These are phyloP conservation scores for Drosophila carrolli DNA, from an alignment of 1,140 invertebrate species.

Conservation along the genomic window DNA sequence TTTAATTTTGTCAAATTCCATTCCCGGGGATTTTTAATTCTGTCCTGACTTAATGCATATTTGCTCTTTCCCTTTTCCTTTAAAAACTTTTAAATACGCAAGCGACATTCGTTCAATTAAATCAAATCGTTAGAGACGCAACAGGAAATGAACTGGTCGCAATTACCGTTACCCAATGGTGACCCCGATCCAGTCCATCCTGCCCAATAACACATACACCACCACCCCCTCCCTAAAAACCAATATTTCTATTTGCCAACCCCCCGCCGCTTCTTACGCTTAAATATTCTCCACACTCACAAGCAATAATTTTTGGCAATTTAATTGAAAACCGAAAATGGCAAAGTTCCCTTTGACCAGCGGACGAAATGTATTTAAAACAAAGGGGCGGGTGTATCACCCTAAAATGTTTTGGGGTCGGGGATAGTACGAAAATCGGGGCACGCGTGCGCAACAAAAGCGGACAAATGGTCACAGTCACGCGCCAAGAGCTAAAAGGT, in stretches of 20 bases:
- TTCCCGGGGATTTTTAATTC: too few relatives aligned
- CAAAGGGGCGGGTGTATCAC: slow-evolving; percentile 6
- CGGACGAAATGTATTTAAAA: slow-evolving; percentile 22
- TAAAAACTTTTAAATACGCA: slow-evolving; percentile 19
- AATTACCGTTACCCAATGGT: slow-evolving; percentile 27
- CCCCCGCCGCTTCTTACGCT: neutral
- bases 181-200: slow-evolving; percentile 2
- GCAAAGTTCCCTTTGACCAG: slow-evolving; percentile 9
- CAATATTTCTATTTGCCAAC: neutral
- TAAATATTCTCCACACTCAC: slow-evolving; percentile 7
- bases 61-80: neutral
- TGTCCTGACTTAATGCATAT: neutral
- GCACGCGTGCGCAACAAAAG: slow-evolving; percentile 52
- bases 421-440: slow-evolving; percentile 4
- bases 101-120: slow-evolving; percentile 29
- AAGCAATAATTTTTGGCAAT: slow-evolving; percentile 50
- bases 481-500: slow-evolving; percentile 59
- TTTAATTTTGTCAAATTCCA: too few relatives aligned
- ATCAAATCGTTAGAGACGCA: slow-evolving; percentile 33
- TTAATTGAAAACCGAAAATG: slow-evolving; percentile 51
- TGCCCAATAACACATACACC: neutral
- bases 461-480: slow-evolving; percentile 50
- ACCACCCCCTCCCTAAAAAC: neutral
- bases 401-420: neutral
- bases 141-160: slow-evolving; percentile 36